phyloP scores from a whole-genome alignment of 2,888 invertebrate species.

The Lepas anatifera region DNA sequence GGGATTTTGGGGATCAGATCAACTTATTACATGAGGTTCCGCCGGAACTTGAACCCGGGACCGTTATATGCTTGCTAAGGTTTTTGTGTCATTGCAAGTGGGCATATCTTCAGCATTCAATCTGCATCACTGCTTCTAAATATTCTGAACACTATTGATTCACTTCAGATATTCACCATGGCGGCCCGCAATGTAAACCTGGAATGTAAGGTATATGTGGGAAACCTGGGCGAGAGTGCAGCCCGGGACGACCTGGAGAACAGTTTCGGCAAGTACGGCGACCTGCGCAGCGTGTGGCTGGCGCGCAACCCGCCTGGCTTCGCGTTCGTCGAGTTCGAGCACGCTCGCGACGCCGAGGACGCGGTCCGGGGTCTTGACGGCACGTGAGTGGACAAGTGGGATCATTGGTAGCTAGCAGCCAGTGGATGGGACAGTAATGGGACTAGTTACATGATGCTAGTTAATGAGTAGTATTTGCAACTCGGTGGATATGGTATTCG shows the following conservation, averaged over 20 bases:
- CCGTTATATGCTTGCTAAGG: too few species aligned
- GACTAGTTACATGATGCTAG: background rate
- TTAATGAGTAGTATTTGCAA: constrained; percentile 1
- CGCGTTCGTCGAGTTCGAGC: constrained; percentile 81
- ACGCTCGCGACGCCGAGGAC: constrained; percentile 83
- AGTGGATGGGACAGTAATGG: background rate
- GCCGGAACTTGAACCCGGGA: too few species aligned
- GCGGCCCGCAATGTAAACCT: constrained; percentile 59
- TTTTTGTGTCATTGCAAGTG: too few species aligned
- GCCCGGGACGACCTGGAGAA: constrained; percentile 84
- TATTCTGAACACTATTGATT: too few species aligned
- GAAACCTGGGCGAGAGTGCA: constrained; percentile 79
- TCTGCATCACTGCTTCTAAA: too few species aligned
- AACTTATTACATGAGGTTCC: too few species aligned
- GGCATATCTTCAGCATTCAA: too few species aligned
- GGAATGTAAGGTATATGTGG: constrained; percentile 84
- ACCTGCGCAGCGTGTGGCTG: constrained; percentile 83
- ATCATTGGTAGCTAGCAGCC: constrained; percentile 25
- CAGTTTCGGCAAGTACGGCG: constrained; percentile 76
- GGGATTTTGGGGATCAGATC: too few species aligned
- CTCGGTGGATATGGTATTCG: too few species aligned
- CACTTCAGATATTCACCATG: background rate
- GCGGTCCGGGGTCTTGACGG: constrained; percentile 70
- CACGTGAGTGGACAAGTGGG: constrained; percentile 46
- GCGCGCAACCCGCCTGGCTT: constrained; percentile 86